phyloP scores from a whole-genome alignment of 1,140 invertebrate genomes.

The Drosophila miranda region DNA sequence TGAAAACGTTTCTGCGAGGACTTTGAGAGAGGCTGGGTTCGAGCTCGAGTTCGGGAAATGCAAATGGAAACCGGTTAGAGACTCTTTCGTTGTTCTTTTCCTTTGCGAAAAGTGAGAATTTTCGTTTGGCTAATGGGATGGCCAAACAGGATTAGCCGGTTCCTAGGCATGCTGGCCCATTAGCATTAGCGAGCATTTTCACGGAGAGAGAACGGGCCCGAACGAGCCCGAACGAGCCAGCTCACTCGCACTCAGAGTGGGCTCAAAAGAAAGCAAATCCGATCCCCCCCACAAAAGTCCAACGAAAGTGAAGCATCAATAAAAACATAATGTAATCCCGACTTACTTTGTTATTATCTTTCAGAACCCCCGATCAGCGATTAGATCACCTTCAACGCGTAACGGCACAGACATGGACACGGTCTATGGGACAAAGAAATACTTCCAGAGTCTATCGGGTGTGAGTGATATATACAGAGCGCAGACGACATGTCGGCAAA shows the following conservation, averaged over 20 bases:
- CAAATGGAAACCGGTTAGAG: constrained; percentile 60
- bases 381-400: constrained; percentile 3
- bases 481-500: constrained; percentile 74
- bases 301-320: constrained; percentile 60
- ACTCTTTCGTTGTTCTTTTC: constrained; percentile 35
- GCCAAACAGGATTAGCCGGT: constrained; percentile 68
- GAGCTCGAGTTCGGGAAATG: constrained; percentile 16
- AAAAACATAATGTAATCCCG: constrained; percentile 17
- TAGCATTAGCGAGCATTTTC: constrained; percentile 20
- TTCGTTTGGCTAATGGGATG: constrained; percentile 51
- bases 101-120: constrained; percentile 73
- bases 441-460: constrained; percentile 79
- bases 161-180: constrained; percentile 48
- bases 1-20: neutral
- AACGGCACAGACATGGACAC: constrained; percentile 67
- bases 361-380: constrained; percentile 27
- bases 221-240: constrained; percentile 7
- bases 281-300: neutral
- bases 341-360: constrained; percentile 18
- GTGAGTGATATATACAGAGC: constrained; percentile 80
- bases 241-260: constrained; percentile 23
- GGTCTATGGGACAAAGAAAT: constrained; percentile 81
- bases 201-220: no score
- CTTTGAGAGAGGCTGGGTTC: neutral
- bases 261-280: constrained; percentile 53